These are phyloP conservation scores for Acleris literana DNA, from an alignment of 2,888 invertebrate genomes.

Conservation along the genomic window DNA sequence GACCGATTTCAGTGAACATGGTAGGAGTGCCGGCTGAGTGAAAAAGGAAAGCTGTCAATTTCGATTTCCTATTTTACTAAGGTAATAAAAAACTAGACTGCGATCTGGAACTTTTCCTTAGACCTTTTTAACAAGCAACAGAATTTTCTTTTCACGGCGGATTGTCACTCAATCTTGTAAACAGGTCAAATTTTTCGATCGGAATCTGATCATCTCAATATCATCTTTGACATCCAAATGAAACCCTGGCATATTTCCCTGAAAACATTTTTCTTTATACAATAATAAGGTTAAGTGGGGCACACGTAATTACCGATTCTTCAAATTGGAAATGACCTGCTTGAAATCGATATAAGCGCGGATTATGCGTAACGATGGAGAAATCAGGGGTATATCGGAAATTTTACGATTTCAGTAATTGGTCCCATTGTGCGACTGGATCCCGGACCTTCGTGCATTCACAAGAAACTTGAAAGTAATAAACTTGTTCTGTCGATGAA, in stretches of 20 bases:
- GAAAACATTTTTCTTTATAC: neutral
- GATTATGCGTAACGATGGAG: constrained; percentile 55
- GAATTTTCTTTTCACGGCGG: no score
- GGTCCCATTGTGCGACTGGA: constrained; percentile 64
- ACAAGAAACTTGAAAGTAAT: constrained; percentile 68
- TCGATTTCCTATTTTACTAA: no score
- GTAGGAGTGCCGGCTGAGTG: no score
- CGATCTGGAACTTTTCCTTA: no score
- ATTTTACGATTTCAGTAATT: constrained; percentile 69
- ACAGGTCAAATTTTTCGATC: neutral
- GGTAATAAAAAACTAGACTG: no score
- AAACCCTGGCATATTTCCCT: neutral
- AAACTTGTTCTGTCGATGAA: constrained; percentile 74
- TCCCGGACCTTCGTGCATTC: constrained; percentile 59
- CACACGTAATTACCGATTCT: constrained; percentile 29
- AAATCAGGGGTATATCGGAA: constrained; percentile 53
- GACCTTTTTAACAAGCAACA: no score
- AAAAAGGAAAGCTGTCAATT: no score
- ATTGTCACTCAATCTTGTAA: no score
- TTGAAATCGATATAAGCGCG: constrained; percentile 35
- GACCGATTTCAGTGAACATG: no score
- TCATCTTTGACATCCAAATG: constrained; percentile 9
- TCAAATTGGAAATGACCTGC: constrained; percentile 32
- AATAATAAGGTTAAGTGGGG: constrained; percentile 16
- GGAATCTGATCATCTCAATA: constrained; percentile 3